These are phyloP conservation scores for Hyles euphorbiae DNA, from an alignment of 1,140 invertebrate genomes.

Conservation along the genomic window DNA sequence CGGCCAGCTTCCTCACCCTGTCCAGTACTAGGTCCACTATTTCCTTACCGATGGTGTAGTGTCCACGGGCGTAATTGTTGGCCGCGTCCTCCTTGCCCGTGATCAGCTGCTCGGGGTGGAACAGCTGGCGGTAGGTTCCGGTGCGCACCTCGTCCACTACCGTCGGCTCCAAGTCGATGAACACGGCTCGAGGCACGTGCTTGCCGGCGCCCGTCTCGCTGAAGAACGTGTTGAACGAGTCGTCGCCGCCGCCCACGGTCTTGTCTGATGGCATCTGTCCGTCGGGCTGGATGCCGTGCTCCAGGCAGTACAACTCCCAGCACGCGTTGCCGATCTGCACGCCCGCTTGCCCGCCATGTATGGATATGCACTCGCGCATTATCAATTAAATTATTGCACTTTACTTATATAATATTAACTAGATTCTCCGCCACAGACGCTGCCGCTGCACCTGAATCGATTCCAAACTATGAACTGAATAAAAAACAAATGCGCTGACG, in stretches of 20 bases:
- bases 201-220: constrained; percentile 92
- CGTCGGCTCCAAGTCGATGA: constrained; percentile 92
- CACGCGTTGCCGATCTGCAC: constrained; percentile 93
- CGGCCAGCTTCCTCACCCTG: constrained; percentile 86
- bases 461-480: constrained; percentile 22
- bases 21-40: constrained; percentile 89
- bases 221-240: constrained; percentile 94
- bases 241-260: constrained; percentile 82
- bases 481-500: constrained; percentile 9
- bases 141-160: constrained; percentile 88
- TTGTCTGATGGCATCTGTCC: constrained; percentile 81
- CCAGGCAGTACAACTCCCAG: constrained; percentile 92
- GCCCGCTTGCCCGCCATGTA: constrained; percentile 86
- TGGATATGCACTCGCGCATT: constrained; percentile 81
- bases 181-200: constrained; percentile 90
- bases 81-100: constrained; percentile 91
- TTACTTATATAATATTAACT: constrained; percentile 24
- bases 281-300: constrained; percentile 93
- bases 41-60: constrained; percentile 93
- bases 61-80: constrained; percentile 90
- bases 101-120: constrained; percentile 89
- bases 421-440: constrained; percentile 5
- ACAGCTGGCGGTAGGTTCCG: constrained; percentile 87
- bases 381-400: constrained; percentile 17
- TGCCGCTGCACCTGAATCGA: constrained; percentile 19